Percentiles rank a stretch among this genome's conserved stretches.
phyloP scores from a whole-genome alignment of 2,797 vertebrate species.

The Ara ararauna region DNA sequence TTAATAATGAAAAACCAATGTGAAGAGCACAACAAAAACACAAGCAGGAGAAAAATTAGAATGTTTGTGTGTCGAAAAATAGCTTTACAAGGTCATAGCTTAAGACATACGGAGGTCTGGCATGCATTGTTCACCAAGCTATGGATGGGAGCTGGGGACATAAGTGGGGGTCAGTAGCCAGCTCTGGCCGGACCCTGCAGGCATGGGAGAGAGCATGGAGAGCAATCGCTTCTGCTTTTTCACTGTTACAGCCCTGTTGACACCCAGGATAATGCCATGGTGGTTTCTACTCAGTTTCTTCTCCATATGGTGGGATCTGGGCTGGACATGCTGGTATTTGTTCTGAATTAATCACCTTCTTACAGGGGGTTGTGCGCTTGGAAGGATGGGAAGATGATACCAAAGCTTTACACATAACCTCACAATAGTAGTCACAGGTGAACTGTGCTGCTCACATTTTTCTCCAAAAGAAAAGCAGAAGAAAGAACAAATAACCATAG shows the following conservation, averaged over 20 bases:
- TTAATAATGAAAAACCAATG: neutral
- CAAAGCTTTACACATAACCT: neutral
- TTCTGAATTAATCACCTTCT: neutral
- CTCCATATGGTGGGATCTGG: neutral
- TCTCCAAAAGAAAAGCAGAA: neutral
- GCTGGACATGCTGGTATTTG: neutral
- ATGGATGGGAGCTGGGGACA: neutral
- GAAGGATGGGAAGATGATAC: neutral
- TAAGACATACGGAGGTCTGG: neutral
- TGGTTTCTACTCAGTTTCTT: neutral
- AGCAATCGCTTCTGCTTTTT: neutral
- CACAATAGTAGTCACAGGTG: neutral
- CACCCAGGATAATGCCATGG: neutral
- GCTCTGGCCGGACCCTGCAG: neutral
- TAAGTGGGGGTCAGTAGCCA: fast-evolving
- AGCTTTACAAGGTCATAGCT: neutral
- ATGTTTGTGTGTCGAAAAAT: neutral
- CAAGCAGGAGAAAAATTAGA: neutral
- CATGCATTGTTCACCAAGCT: neutral
- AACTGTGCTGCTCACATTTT: neutral
- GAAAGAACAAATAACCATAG: neutral
- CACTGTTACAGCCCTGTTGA: neutral
- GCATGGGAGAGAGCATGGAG: neutral
- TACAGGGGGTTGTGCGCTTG: neutral
- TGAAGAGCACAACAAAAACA: neutral